Evolutionary conservation across 2,797 vertebrate genomes (phyloP), one percentile per base, ranked within the genome.

Genomic region (Sebastolobus alascanus): DNA sequence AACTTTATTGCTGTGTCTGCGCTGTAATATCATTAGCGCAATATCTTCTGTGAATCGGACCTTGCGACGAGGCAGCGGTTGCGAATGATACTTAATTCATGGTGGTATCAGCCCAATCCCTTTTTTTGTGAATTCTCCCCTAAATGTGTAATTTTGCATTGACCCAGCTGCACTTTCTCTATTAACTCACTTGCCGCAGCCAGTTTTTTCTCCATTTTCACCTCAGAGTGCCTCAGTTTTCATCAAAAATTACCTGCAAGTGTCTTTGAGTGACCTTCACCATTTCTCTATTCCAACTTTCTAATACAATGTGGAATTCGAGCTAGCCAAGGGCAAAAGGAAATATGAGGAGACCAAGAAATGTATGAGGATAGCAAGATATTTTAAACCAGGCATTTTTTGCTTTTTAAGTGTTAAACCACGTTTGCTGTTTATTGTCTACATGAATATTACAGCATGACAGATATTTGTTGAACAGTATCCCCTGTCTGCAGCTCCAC

Each of bases 251-350:
- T 18, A 58, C 64, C 68, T 73, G 29, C 50, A 60, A 74, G 54
- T 31, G 59, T 56, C 37, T 68, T 29, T 83, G 20, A 80, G 46
- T 37, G 80, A 74, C 77, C 75, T 78, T 83, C 59, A n/a, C 20
- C 14, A 22, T 35, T 38, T 72, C 73, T 33, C 50, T 8, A 8
- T 20, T 29, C 43, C 8, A 71, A 27, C 9, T 27, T 22, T 13
- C 13, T 31, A 18, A 29, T 1, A 18, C 40, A 43, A 29, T 16
- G 16, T 35, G 33, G 20, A 25, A 63, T 38, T 33, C 22, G 56
- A 31, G 1, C 13, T 1, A n/a, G 13, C 31, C 38, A 7, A 50
- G 5, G 35, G 35, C 16, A 27, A 73, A 27, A 25, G 29, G n/a
- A 46, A 58, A 63, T 18, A 13, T 1, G 37, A 77, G 29, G 33